Evolutionary conservation across 1,140 invertebrate genomes (phyloP).

Genomic region (Drosophila mayri): DNA sequence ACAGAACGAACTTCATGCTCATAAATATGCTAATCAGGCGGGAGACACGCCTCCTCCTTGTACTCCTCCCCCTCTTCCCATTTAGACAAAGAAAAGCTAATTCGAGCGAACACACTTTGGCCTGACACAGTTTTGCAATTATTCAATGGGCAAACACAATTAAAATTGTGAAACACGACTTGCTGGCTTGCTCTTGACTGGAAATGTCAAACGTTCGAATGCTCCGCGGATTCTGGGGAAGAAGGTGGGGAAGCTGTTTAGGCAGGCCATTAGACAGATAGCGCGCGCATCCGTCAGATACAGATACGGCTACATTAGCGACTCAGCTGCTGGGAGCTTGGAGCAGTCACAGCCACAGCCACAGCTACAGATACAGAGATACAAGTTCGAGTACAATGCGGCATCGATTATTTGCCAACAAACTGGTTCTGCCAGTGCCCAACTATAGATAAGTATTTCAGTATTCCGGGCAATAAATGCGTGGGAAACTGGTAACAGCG

Average conservation of each 20-base stretch:
- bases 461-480: conserved; percentile 72
- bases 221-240: not conserved
- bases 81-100: conserved; percentile 40
- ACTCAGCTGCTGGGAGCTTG: conserved; percentile 4
- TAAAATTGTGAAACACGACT: conserved; percentile 71
- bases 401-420: conserved; percentile 51
- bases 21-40: conserved; percentile 49
- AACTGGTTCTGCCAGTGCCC: conserved; percentile 64
- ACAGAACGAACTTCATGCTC: conserved; percentile 13
- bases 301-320: conserved; percentile 36
- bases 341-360: not conserved
- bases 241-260: conserved; percentile 27
- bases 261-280: conserved; percentile 59
- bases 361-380: conserved; percentile 31
- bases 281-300: conserved; percentile 64
- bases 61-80: not conserved
- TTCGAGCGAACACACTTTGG: conserved; percentile 17
- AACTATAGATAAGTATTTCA: conserved; percentile 67
- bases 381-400: conserved; percentile 51
- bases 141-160: conserved; percentile 69
- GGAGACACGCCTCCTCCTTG: conserved; percentile 14
- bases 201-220: conserved; percentile 62
- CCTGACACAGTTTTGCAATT: conserved; percentile 71
- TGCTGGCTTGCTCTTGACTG: conserved; percentile 55
- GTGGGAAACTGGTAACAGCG: conserved; percentile 61